Conservation (phyloP, 2,113 vertebrate genomes). For the Tachysurus vachellii region DNA sequence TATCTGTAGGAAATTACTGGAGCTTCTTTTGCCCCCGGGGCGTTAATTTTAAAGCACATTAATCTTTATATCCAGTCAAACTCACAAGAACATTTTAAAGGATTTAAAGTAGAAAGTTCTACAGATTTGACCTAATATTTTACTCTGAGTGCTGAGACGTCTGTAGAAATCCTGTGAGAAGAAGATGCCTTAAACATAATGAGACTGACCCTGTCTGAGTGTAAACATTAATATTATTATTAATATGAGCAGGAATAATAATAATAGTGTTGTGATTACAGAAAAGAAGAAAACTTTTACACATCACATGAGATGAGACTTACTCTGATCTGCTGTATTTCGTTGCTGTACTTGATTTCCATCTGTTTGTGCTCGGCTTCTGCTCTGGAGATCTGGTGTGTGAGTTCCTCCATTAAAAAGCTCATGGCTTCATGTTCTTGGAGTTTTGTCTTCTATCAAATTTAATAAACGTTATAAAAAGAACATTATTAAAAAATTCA, state of each 20-base stretch:
- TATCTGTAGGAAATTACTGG: not conserved
- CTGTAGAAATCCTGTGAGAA: not conserved
- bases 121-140: not conserved
- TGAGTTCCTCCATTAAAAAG: constrained; percentile 39
- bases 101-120: not conserved
- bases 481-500: too few relatives aligned
- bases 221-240: not conserved
- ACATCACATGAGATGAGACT: not conserved
- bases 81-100: not conserved
- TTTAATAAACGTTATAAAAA: constrained; percentile 3
- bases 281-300: not conserved
- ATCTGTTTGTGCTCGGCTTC: constrained; percentile 36
- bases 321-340: constrained; percentile 35
- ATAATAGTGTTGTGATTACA: not conserved
- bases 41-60: not conserved
- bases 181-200: not conserved
- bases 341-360: constrained; percentile 11
- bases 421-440: constrained; percentile 45
- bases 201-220: not conserved
- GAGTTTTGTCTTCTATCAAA: constrained; percentile 45
- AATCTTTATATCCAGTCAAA: not conserved
- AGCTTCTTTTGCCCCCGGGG: not conserved
- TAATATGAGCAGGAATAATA: too few relatives aligned
- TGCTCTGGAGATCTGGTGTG: constrained; percentile 3
- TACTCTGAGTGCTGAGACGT: not conserved